Base-by-base conservation (phyloP, 1,140 invertebrate species). In the Drosophila setifemur region DNA sequence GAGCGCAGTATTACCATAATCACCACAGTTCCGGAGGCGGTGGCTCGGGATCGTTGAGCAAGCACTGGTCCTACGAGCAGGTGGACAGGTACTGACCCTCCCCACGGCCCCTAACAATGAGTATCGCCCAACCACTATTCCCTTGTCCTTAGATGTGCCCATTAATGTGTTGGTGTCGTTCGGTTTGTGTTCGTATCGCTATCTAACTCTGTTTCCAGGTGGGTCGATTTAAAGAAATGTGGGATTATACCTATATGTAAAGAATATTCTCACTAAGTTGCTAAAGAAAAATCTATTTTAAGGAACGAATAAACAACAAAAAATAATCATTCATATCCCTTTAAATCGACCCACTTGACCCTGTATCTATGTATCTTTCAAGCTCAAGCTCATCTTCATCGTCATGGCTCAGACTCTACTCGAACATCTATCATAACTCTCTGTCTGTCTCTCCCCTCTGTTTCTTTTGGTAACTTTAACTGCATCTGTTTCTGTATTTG, bases 11-110 rank as follows among this genome's bases (percentile, higher is more conserved):
- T 50, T 72, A 73, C 28, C 63, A 57, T 52, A 81, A 83, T 60
- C 43, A 60, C 11, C 61, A 72, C 43, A 83, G 78, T 76, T 67
- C 68, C 89, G 94, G 95, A 91, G 83, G 73, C 72, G 69, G 71
- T 43, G 88, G 76, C 49, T 79, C 83, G 39, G 76, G 77, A 45
- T 85, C 83, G 28, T 63, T 89, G 45, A 89, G 88, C 73, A 89
- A 89, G 42, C 83, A 89, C 64, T 89, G 88, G 88, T 89, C 88
- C 55, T 89, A 88, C 77, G 88, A 89, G 60, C 86, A 89, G 58
- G 81, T 89, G 71, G 85, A 88, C 88, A 89, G 88, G 88, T 89
- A 89, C 54, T 71, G 74, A 35, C 58, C 71, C 73, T n/a, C n/a
- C n/a, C n/a, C n/a, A n/a, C 58, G 67, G 33, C 60, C 61, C 61